These are phyloP conservation scores for Kryptopterus vitreolus DNA, from an alignment of 2,797 vertebrate species.

Conservation along the genomic window DNA sequence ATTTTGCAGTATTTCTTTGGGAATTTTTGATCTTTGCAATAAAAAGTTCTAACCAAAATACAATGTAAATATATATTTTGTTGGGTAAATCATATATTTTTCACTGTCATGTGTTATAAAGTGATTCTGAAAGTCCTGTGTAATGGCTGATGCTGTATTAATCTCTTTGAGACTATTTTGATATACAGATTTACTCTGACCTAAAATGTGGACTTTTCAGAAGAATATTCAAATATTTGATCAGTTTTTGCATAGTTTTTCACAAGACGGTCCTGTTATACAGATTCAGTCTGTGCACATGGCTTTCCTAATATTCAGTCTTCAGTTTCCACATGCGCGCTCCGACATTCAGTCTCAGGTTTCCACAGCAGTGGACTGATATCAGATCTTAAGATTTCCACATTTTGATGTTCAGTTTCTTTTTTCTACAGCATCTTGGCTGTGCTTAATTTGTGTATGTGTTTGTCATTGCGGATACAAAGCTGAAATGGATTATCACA, in stretches of 20 bases:
- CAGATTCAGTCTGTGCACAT: background rate
- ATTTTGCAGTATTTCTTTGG: too few relatives aligned
- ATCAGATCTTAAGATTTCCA: conserved; percentile 9
- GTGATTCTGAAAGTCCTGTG: background rate
- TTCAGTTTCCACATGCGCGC: background rate
- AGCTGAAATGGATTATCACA: background rate
- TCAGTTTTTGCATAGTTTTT: background rate
- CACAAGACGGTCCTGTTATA: background rate
- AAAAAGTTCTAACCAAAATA: too few relatives aligned
- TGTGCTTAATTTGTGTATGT: background rate
- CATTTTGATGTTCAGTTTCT: conserved; percentile 3
- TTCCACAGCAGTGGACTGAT: background rate
- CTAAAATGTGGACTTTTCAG: background rate
- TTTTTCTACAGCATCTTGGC: background rate
- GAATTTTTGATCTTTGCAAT: too few relatives aligned
- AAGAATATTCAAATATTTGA: background rate
- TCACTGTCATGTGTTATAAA: too few relatives aligned
- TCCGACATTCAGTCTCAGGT: conserved; percentile 11
- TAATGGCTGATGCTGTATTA: background rate
- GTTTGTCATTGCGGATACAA: background rate
- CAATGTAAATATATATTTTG: too few relatives aligned
- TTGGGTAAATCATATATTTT: too few relatives aligned
- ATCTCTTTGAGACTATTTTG: background rate
- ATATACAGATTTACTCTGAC: background rate
- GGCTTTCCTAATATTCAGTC: background rate